Base-by-base conservation (phyloP, 2,888 invertebrate genomes). In the Neoitamus cyanurus region DNA sequence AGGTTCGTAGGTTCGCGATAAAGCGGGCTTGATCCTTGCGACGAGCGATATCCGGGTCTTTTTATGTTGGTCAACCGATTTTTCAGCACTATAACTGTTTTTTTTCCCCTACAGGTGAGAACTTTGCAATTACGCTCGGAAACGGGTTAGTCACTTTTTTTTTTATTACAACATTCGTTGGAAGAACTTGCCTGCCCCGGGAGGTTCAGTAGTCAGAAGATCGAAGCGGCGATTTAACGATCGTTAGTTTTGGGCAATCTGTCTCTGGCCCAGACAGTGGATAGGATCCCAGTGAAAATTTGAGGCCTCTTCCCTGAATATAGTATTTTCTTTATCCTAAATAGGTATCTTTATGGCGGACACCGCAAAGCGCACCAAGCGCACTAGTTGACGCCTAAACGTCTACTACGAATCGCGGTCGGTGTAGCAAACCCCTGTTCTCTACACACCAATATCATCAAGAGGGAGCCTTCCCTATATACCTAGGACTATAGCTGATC, bases 331-430 rank as follows among this genome's bases (percentile, higher is more conserved):
- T 84, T 85, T 85, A 85, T 86, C 85, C 86, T 86, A 78, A 85
- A 84, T 85, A 85, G 85, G 85, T 86, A 84, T 85, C 86, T 86
- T 85, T 86, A 85, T 86, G 83, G 83, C 85, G 84, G 83, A 85
- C 87, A 86, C 86, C 86, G 85, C 86, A 89, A 90, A 91, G 90
- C 90, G 90, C 90, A 90, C 90, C 90, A 90, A 91, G 91, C 91
- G 90, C 90, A 91, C 91, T 91, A 91, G 91, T 92, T 92, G 90
- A 92, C 92, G 91, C 92, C 92, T 91, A 91, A 92, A 91, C 91
- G 91, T 91, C 91, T 91, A 91, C 91, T 91, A 90, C 90, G 91
- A 91, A 90, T 91, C 90, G 89, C 90, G 90, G 89, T 90, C 90
- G 90, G 90, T 90, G 90, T 90, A 91, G 90, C 90, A 89, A 90